These are phyloP conservation scores for Tangara arthus DNA, from an alignment of 2,797 vertebrate genomes.

Conservation along the genomic window DNA sequence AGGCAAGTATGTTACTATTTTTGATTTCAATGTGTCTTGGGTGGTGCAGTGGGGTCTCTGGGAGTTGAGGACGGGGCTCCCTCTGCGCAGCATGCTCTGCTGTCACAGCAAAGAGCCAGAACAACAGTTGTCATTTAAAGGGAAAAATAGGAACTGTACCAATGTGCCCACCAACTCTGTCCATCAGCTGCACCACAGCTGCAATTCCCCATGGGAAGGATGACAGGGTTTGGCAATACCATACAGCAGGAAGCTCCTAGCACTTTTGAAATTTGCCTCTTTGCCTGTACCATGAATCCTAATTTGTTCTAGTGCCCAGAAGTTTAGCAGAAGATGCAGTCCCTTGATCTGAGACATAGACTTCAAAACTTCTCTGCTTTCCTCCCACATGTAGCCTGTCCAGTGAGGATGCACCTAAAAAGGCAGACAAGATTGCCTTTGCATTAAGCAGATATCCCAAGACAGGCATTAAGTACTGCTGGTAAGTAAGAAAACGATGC, in stretches of 20 bases:
- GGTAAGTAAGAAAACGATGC: background rate
- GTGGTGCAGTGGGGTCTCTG: background rate
- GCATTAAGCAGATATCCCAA: background rate
- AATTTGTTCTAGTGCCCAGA: background rate
- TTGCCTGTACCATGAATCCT: background rate
- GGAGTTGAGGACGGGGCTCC: background rate
- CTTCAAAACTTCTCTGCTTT: background rate
- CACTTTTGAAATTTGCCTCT: background rate
- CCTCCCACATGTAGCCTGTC: background rate
- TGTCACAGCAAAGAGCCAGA: background rate
- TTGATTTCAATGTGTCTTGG: background rate
- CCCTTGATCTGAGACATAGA: background rate
- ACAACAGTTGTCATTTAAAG: background rate
- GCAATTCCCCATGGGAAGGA: background rate
- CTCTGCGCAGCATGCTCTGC: accelerated
- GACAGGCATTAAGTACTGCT: background rate
- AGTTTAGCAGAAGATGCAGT: background rate
- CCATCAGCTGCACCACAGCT: background rate
- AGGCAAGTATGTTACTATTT: background rate
- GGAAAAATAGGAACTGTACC: background rate
- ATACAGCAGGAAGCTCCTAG: background rate
- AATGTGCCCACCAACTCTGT: background rate
- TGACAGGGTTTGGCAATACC: background rate
- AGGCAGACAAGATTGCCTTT: background rate
- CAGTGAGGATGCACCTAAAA: background rate